Conservation (phyloP, 2,888 invertebrate genomes). For the Agrypnus murinus region DNA sequence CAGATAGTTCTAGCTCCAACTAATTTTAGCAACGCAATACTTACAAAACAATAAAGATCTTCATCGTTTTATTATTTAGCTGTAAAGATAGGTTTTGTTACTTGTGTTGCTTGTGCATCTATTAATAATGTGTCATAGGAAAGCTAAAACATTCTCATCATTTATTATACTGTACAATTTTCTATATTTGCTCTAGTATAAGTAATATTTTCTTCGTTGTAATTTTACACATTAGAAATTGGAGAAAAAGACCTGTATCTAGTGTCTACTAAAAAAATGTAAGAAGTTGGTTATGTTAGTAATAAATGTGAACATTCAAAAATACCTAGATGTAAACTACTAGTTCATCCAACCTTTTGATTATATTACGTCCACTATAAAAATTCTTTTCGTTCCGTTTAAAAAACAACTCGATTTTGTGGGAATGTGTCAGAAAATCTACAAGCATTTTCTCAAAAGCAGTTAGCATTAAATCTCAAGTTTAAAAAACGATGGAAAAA, state of each 20-base stretch:
- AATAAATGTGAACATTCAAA: neutral
- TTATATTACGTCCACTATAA: constrained; percentile 3
- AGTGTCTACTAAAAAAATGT: too few relatives aligned
- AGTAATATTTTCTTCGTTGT: too few relatives aligned
- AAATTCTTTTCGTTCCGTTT: neutral
- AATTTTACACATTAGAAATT: too few relatives aligned
- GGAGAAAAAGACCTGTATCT: too few relatives aligned
- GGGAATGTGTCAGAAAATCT: too few relatives aligned
- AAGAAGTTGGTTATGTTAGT: neutral
- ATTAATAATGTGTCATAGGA: constrained; percentile 5
- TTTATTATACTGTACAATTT: too few relatives aligned
- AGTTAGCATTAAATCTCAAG: too few relatives aligned
- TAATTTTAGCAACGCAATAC: constrained; percentile 11
- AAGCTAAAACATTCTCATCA: neutral
- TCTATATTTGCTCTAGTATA: too few relatives aligned
- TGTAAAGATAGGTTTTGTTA: neutral
- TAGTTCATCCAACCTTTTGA: constrained; percentile 22
- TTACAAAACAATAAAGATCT: constrained; percentile 1
- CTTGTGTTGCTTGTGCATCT: neutral
- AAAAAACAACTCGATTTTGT: too few relatives aligned
- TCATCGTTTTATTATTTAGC: neutral
- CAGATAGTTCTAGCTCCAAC: constrained; percentile 12
- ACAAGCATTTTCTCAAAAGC: too few relatives aligned
- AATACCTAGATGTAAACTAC: constrained; percentile 3
- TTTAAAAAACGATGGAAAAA: too few relatives aligned